Evolutionary conservation across 2,797 vertebrate genomes (phyloP).

Genomic region (Paguma larvata): DNA sequence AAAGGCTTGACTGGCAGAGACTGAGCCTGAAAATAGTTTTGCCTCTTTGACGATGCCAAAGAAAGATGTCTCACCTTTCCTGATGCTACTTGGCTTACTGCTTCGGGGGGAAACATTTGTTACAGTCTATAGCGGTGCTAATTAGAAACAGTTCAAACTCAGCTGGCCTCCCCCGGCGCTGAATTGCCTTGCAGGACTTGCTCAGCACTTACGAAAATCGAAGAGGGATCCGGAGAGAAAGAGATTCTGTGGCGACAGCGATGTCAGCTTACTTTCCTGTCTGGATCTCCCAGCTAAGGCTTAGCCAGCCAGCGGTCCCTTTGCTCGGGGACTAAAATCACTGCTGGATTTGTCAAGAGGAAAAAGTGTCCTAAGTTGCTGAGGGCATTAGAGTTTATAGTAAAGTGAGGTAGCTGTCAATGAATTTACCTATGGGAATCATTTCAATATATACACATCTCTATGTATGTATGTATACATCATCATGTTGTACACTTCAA

Average conservation of each 20-base stretch:
- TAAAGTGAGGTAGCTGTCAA: neutral
- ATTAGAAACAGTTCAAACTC: slow-evolving; percentile 85
- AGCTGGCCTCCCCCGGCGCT: slow-evolving; percentile 79
- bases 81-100: slow-evolving; percentile 80
- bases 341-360: slow-evolving; percentile 12
- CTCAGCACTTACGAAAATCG: slow-evolving; percentile 77
- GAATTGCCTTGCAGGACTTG: slow-evolving; percentile 74
- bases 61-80: slow-evolving; percentile 73
- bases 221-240: slow-evolving; percentile 11
- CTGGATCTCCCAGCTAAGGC: neutral
- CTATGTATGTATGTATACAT: neutral
- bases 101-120: slow-evolving; percentile 80
- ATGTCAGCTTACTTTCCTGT: neutral
- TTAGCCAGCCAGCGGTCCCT: neutral
- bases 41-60: slow-evolving; percentile 58
- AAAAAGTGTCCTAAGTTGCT: slow-evolving; percentile 46
- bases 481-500: neutral
- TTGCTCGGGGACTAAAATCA: slow-evolving; percentile 23
- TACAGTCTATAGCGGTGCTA: slow-evolving; percentile 80
- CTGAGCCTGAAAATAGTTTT: slow-evolving; percentile 60
- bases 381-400: neutral
- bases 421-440: neutral
- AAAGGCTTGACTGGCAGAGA: slow-evolving; percentile 77
- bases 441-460: neutral
- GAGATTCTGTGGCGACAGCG: neutral